Conservation (phyloP, 1,140 invertebrate species). For the Musca vetustissima region DNA sequence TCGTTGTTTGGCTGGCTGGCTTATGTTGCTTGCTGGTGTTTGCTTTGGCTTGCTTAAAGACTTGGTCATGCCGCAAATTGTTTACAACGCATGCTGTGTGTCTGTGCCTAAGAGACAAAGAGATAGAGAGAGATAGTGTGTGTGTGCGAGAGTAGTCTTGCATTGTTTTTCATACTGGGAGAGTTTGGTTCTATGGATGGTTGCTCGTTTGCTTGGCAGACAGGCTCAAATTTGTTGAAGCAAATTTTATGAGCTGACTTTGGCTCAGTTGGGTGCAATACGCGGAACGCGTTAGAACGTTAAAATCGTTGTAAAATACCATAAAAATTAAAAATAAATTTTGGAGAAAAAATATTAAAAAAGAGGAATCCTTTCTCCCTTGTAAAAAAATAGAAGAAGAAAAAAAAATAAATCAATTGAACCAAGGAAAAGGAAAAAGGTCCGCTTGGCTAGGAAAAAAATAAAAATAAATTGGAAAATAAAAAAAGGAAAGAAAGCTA, state of each 20-base stretch:
- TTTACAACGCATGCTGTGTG: neutral
- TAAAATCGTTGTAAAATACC: slow-evolving; percentile 2
- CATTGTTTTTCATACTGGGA: no score
- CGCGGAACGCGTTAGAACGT: slow-evolving; percentile 23
- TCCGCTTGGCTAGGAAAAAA: no score
- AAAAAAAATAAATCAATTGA: neutral
- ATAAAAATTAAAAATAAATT: slow-evolving; percentile 1
- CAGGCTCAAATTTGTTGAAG: neutral
- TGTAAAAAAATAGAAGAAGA: neutral
- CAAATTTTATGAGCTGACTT: slow-evolving; percentile 13
- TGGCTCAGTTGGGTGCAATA: slow-evolving; percentile 22
- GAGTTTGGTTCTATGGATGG: no score
- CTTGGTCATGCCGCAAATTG: neutral
- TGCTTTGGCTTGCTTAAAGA: no score
- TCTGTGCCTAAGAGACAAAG: no score
- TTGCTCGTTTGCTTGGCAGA: no score
- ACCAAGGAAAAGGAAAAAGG: no score
- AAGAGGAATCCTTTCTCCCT: neutral
- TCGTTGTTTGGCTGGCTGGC: no score
- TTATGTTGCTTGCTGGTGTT: no score
- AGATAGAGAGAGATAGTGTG: no score
- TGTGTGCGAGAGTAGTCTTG: neutral
- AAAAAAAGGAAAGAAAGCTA: no score
- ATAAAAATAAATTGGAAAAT: no score
- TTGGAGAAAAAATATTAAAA: neutral